Evolutionary conservation across 2,888 invertebrate species (phyloP).

Genomic region (Ophonus ardosiacus): DNA sequence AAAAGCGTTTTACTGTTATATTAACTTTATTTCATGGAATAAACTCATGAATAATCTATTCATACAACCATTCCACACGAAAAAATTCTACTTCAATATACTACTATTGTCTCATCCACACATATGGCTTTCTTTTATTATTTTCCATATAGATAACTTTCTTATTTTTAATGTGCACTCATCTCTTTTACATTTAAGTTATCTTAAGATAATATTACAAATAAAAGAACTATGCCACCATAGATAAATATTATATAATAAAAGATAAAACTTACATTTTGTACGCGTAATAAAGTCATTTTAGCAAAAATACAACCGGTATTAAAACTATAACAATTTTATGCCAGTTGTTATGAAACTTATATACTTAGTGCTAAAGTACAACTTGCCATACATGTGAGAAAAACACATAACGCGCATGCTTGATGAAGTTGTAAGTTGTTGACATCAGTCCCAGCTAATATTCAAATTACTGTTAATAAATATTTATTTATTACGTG

Average conservation of each 20-base stretch:
- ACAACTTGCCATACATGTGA: background rate
- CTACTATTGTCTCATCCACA: too few relatives aligned
- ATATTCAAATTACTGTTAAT: background rate
- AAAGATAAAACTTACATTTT: slow-evolving; percentile 35
- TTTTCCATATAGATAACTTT: too few relatives aligned
- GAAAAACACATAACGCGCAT: too few relatives aligned
- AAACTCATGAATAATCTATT: too few relatives aligned
- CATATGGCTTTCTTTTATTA: too few relatives aligned
- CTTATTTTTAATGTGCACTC: too few relatives aligned
- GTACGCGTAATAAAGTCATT: slow-evolving; percentile 54
- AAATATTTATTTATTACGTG: background rate
- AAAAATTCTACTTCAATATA: too few relatives aligned
- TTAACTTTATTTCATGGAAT: too few relatives aligned
- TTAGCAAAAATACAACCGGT: slow-evolving; percentile 18
- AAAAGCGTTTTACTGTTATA: background rate
- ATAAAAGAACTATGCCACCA: background rate
- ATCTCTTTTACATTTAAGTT: too few relatives aligned
- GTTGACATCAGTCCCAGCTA: background rate
- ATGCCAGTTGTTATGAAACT: slow-evolving; percentile 44
- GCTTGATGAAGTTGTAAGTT: background rate
- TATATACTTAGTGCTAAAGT: slow-evolving; percentile 21
- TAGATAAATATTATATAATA: background rate
- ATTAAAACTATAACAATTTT: background rate
- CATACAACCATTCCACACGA: too few relatives aligned
- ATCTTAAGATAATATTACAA: too few relatives aligned